Conservation (phyloP, 2,888 invertebrate genomes). For the Sialis lutaria region DNA sequence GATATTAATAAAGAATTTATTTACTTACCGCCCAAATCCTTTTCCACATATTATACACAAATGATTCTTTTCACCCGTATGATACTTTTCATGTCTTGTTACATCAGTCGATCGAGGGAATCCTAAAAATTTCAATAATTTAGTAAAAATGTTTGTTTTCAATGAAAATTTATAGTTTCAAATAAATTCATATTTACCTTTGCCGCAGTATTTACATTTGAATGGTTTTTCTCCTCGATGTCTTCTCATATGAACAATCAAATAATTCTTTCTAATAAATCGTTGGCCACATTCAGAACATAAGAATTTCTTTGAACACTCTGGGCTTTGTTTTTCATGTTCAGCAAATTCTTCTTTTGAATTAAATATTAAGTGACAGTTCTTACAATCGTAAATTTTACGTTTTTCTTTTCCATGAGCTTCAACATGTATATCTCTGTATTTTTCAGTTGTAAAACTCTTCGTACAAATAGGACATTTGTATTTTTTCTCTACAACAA, state of each 20-base stretch:
- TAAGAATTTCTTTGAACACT: constrained; percentile 32
- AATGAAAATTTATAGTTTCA: not conserved
- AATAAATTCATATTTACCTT: constrained; percentile 19
- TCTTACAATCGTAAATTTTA: constrained; percentile 22
- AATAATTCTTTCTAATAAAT: constrained; percentile 38
- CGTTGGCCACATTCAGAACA: constrained; percentile 39
- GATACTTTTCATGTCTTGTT: constrained; percentile 37
- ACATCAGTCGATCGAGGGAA: constrained; percentile 40
- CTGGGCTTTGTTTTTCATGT: constrained; percentile 35
- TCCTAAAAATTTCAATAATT: constrained; percentile 14
- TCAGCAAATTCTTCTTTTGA: constrained; percentile 32
- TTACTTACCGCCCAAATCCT: constrained; percentile 23
- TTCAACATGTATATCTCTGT: constrained; percentile 31
- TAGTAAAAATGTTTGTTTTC: not conserved
- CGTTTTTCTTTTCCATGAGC: constrained; percentile 22
- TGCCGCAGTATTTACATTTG: constrained; percentile 37
- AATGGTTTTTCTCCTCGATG: constrained; percentile 41
- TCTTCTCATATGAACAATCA: constrained; percentile 37
- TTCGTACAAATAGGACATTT: constrained; percentile 24
- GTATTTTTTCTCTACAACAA: constrained; percentile 20
- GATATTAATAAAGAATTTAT: not conserved
- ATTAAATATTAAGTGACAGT: constrained; percentile 25
- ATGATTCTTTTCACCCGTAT: constrained; percentile 37
- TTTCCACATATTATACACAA: constrained; percentile 29
- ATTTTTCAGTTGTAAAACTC: constrained; percentile 33